phyloP scores from a whole-genome alignment of 2,797 vertebrate species.

The Ctenopoma kingsleyae region DNA sequence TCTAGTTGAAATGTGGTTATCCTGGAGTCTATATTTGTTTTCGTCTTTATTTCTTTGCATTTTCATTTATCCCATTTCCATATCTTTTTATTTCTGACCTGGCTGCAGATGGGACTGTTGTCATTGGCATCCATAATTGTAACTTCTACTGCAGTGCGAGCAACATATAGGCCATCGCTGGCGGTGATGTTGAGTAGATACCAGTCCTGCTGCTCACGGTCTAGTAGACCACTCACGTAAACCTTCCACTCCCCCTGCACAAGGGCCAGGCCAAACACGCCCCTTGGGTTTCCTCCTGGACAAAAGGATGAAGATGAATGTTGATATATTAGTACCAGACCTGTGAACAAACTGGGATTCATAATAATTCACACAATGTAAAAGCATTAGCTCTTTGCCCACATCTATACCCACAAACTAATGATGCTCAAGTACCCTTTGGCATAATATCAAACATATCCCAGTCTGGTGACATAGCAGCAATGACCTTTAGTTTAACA shows the following conservation, averaged over 20 bases:
- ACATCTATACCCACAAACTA: constrained; percentile 6
- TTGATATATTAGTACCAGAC: constrained; percentile 5
- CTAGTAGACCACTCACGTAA: constrained; percentile 91
- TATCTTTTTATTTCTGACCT: constrained; percentile 82
- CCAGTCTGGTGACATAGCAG: constrained; percentile 7
- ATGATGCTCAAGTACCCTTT: constrained; percentile 39
- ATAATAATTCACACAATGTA: constrained; percentile 31
- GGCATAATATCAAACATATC: constrained; percentile 49
- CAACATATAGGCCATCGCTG: constrained; percentile 92
- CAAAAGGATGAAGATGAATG: constrained; percentile 1
- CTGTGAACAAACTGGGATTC: constrained; percentile 26
- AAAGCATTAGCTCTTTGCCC: constrained; percentile 2
- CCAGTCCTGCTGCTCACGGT: constrained; percentile 93
- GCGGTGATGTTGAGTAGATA: constrained; percentile 96
- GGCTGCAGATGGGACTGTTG: constrained; percentile 95
- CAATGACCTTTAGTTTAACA: constrained; percentile 44
- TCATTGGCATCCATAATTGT: constrained; percentile 97
- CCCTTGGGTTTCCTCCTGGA: constrained; percentile 92
- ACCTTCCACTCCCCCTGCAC: constrained; percentile 96
- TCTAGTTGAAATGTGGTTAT: background rate
- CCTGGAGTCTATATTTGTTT: constrained; percentile 8
- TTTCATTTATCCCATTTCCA: constrained; percentile 14
- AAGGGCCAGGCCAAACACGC: constrained; percentile 91
- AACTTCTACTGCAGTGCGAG: constrained; percentile 92
- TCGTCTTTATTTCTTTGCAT: background rate